Evolutionary conservation across 1,140 invertebrate species (phyloP), one percentile per base, ranked within the genome.

Genomic region (Scaptomyza hsui): DNA sequence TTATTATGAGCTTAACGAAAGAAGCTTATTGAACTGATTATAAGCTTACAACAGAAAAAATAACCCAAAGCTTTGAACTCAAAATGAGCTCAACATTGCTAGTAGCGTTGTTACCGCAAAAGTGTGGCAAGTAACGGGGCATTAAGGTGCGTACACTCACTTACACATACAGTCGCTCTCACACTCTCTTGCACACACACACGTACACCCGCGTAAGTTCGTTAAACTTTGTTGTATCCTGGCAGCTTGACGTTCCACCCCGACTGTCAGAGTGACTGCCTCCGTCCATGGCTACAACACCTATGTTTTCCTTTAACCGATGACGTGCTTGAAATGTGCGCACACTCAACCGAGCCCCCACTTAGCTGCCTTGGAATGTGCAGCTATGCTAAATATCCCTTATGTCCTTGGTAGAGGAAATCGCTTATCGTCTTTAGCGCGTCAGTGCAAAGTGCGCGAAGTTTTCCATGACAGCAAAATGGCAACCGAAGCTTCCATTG

Each of bases 151-250:
- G 72, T 75, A 62, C 62, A 65, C 65, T 72, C 65, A 62, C 42
- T 42, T 13, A 59, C 35, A 29, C 19, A 13, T 1, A 49, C 32
- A 9, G 15, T 12, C 16, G 2, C 41, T 19, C 47, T 15, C 45
- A 21, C 26, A 10, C 24, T 12, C 29, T 16, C 29, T 15, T 4
- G 13, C 35, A 41, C 29, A 45, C 26, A 18, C 29, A 61, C 49
- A 42, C 35, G 4, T 24, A 24, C 2, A 26, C 19, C 57, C 13
- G 26, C 4, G 41, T 53, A 82, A 70, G 82, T 86, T 86, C 82
- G 78, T 86, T 86, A 78, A 86, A 86, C 82, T 86, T 82, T 88
- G 68, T 56, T 51, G 56, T 62, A 75, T 72, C 19, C 61, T 48
- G 49, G 10, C 26, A 67, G 73, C 71, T 86, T 88, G 81, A 77